phyloP scores from a whole-genome alignment of 2,113 vertebrate species.

The Tragelaphus buxtoni region DNA sequence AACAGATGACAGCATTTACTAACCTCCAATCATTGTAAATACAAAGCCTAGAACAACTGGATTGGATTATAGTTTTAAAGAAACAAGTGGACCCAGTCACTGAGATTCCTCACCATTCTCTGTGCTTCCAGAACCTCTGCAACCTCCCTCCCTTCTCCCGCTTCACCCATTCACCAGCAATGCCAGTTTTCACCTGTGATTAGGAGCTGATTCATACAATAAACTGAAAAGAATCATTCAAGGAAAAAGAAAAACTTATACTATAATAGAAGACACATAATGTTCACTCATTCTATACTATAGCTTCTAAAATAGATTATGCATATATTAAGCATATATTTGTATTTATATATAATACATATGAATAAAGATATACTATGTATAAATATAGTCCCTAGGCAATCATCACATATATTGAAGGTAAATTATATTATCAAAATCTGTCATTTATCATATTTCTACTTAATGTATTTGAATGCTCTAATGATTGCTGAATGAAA shows the following conservation, averaged over 20 bases:
- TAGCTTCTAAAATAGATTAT: not conserved
- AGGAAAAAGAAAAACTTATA: not conserved
- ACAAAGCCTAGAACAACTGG: not conserved
- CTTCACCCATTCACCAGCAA: not conserved
- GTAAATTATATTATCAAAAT: not conserved
- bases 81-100: not conserved
- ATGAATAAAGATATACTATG: not conserved
- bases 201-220: not conserved
- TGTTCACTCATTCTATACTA: not conserved
- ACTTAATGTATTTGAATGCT: not conserved
- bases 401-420: constrained; percentile 7
- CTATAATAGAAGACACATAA: not conserved
- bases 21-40: not conserved
- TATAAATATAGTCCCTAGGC: not conserved
- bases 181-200: not conserved
- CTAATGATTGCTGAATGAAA: constrained; percentile 5
- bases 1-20: not conserved
- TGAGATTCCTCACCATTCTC: not conserved
- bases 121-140: not conserved
- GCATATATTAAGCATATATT: not conserved
- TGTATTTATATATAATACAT: not conserved
- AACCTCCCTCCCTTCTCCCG: no score
- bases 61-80: not conserved
- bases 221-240: not conserved
- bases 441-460: constrained; percentile 8